These are phyloP conservation scores for Delphinus delphis DNA, from an alignment of 2,113 vertebrate genomes.

Conservation along the genomic window DNA sequence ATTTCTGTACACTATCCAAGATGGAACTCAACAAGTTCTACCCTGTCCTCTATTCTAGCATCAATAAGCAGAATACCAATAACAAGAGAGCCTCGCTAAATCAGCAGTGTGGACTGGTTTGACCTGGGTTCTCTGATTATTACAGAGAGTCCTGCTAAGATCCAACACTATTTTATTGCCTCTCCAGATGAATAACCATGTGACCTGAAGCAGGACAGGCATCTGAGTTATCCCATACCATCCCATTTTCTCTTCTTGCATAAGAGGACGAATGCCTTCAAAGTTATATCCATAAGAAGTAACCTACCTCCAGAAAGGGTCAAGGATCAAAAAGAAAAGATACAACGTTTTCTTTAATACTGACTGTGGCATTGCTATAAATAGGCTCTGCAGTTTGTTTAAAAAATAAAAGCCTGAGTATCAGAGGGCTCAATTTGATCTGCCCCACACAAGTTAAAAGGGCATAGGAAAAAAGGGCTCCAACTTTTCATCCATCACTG, in stretches of 20 bases:
- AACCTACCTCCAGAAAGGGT: not conserved
- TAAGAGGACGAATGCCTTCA: not conserved
- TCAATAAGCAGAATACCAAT: not conserved
- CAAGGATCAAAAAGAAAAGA: not conserved
- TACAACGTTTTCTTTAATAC: not conserved
- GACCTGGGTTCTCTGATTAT: not conserved
- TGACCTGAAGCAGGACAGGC: not conserved
- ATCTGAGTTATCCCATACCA: not conserved
- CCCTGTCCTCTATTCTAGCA: not conserved
- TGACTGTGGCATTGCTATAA: not conserved
- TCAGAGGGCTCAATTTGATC: not conserved
- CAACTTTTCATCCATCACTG: not conserved
- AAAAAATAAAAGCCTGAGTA: not conserved
- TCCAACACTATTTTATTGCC: not conserved
- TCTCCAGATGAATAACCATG: not conserved
- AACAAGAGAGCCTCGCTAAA: not conserved
- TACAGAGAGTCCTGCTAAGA: not conserved
- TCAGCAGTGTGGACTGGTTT: not conserved
- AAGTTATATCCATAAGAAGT: not conserved
- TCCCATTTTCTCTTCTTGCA: not conserved
- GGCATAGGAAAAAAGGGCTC: not conserved
- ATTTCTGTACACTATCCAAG: not conserved
- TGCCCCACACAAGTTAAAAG: not conserved
- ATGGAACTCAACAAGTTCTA: not conserved
- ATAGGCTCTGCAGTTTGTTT: not conserved